Evolutionary conservation across 2,888 invertebrate genomes (phyloP), one percentile per base, ranked within the genome.

Genomic region (Idaea biselata): DNA sequence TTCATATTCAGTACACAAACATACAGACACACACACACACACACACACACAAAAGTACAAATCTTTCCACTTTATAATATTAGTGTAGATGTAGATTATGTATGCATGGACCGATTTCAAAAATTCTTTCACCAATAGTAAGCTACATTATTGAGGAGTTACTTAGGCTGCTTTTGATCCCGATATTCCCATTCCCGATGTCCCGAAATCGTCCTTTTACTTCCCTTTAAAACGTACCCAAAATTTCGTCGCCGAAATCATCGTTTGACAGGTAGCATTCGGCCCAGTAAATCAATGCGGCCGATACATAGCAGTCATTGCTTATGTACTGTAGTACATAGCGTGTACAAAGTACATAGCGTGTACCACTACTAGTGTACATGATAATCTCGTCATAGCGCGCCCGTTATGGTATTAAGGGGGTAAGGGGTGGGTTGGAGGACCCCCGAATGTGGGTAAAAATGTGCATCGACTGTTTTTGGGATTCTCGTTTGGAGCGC

Each of bases 321-420:
- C 71, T 71, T 88, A 90, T 91, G 76, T 91, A 88, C 84, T 73
- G 71, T 68, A 79, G 80, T 83, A 88, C 81, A 88, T 87, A 82
- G 73, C 55, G 82, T 78, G 86, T 75, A 86, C 89, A 88, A 81
- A 84, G 86, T 85, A 89, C 88, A 85, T 71, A 65, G 84, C 25
- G 25, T 86, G 84, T 85, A 76, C 69, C 83, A 86, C 87, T 63
- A 64, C 62, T 60, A 60, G 66, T 75, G 73, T 80, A 79, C 78
- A 85, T 44, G 77, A 92, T 92, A 91, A 92, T 92, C 91, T 91
- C 91, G 90, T 91, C 91, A 91, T 91, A 91, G 89, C 86, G 87
- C 90, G 84, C 91, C 91, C 90, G 91, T 90, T 91, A 92, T 92
- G 91, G 91, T 88, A 91, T 91, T 88, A 91, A 90, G 89, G 86